Evolutionary conservation across 2,888 invertebrate species (phyloP).

Genomic region (Caenorhabditis becei): DNA sequence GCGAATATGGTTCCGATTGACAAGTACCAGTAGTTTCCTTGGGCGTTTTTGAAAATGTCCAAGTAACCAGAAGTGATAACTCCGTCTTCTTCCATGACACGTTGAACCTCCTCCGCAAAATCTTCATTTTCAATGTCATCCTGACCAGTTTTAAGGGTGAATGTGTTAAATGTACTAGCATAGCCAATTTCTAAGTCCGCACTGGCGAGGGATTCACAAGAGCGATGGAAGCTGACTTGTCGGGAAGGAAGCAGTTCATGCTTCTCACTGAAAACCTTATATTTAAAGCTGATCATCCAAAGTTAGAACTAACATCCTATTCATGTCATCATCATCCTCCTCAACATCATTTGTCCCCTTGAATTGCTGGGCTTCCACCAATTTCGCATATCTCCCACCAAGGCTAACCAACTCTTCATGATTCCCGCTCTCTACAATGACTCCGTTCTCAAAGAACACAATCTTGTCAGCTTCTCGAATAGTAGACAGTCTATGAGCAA

Average conservation of each 20-base stretch:
- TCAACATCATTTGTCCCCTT: conserved; percentile 23
- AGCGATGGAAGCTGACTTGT: conserved; percentile 44
- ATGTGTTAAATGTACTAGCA: conserved; percentile 56
- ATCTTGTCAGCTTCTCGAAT: conserved; percentile 68
- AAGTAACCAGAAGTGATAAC: conserved; percentile 47
- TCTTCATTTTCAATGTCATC: conserved; percentile 61
- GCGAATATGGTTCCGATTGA: conserved; percentile 62
- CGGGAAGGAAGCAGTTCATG: conserved; percentile 17
- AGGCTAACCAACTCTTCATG: conserved; percentile 68
- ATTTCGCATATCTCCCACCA: conserved; percentile 61
- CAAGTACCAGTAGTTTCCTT: conserved; percentile 67
- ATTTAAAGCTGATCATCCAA: neutral
- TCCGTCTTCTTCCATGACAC: conserved; percentile 61
- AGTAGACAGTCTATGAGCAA: conserved; percentile 68
- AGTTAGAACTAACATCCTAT: conserved; percentile 17
- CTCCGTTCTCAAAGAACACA: conserved; percentile 66
- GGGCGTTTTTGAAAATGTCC: conserved; percentile 61
- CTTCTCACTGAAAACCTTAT: conserved; percentile 45
- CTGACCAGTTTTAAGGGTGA: conserved; percentile 34
- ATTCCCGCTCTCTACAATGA: conserved; percentile 69
- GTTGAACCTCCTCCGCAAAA: conserved; percentile 63
- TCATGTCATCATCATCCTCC: conserved; percentile 18
- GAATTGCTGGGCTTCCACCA: conserved; percentile 73
- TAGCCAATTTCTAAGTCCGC: conserved; percentile 58
- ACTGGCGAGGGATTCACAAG: conserved; percentile 44